Evolutionary conservation across 2,113 vertebrate species (phyloP), one percentile per base, ranked within the genome.

Genomic region (Hirundichthys speculiger): DNA sequence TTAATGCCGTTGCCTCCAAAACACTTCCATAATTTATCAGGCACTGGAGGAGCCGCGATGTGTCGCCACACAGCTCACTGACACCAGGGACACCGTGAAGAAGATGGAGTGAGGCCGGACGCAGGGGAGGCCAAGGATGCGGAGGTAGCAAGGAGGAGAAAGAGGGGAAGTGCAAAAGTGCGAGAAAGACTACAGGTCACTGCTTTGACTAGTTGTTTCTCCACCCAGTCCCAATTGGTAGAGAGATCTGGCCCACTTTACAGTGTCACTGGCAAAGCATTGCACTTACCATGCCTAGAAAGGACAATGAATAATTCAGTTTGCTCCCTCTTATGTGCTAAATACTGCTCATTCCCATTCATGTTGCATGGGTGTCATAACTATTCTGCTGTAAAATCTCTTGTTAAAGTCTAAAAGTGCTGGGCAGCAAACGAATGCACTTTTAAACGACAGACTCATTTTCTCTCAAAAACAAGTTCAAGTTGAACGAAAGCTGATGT

Each of bases 21-120:
- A 64, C 57, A 81, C 64, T 79, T 95, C 78, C 87, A 96, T 96
- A 94, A 96, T 95, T 96, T 92, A 96, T 87, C 66, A 88, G 74
- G 83, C 68, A 90, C 92, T 84, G 59, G 86, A 79, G 91, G 89
- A 93, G 92, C 92, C 76, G 93, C 86, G 88, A 90, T 50, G 76
- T 93, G 91, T 93, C 89, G 91, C 90, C 92, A 91, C 90, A 91
- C 89, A 88, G 86, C 92, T 94, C 92, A 89, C 88, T 87, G 76
- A 91, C 91, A 90, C 77, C 80, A 18, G 85, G 86, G 93, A 92
- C 89, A 80, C 16, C 22, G 38, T 57, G 64, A 77, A 73, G 38
- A 57, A 91, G 93, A 90, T 88, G 43, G 64, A 72, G 60, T 41
- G 87, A 85, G 89, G 87, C 81, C 75, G 80, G 77, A 89, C 91